Evolutionary conservation across 1,140 invertebrate genomes (phyloP).

Genomic region (Drosophila kepulauana): DNA sequence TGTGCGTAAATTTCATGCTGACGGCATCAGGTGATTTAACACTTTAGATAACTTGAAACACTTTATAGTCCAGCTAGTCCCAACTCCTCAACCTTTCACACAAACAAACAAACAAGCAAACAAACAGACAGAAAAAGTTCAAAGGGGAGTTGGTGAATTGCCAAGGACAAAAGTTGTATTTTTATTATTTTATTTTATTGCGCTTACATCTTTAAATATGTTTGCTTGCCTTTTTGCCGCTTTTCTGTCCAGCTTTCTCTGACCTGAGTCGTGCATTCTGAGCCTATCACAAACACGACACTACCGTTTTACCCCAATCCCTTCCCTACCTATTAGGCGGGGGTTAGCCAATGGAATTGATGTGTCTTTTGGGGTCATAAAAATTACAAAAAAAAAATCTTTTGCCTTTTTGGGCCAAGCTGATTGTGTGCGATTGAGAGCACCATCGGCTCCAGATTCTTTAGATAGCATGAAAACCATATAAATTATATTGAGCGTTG

Average conservation of each 20-base stretch:
- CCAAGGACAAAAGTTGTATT: slow-evolving; percentile 69
- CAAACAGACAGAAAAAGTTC: slow-evolving; percentile 38
- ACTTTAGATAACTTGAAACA: slow-evolving; percentile 84
- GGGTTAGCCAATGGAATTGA: slow-evolving; percentile 69
- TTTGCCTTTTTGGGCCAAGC: slow-evolving; percentile 66
- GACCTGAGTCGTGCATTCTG: neutral
- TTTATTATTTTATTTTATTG: slow-evolving; percentile 84
- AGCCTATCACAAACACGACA: neutral
- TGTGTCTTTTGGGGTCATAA: slow-evolving; percentile 83
- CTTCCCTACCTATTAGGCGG: slow-evolving; percentile 32
- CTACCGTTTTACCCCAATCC: neutral
- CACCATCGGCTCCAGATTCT: slow-evolving; percentile 47
- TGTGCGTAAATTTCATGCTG: slow-evolving; percentile 84
- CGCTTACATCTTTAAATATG: slow-evolving; percentile 82
- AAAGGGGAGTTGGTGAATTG: slow-evolving; percentile 8
- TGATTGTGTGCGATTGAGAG: slow-evolving; percentile 70
- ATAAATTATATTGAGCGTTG: slow-evolving; percentile 81
- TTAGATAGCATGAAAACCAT: slow-evolving; percentile 70
- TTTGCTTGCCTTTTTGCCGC: slow-evolving; percentile 61
- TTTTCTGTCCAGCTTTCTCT: slow-evolving; percentile 3
- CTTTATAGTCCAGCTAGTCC: slow-evolving; percentile 65
- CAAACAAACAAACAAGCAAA: slow-evolving; percentile 5
- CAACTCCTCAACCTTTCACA: neutral
- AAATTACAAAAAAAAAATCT: slow-evolving; percentile 76
- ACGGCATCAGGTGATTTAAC: slow-evolving; percentile 85